Conservation (phyloP, 2,888 invertebrate species). For the Anaspis maculata region DNA sequence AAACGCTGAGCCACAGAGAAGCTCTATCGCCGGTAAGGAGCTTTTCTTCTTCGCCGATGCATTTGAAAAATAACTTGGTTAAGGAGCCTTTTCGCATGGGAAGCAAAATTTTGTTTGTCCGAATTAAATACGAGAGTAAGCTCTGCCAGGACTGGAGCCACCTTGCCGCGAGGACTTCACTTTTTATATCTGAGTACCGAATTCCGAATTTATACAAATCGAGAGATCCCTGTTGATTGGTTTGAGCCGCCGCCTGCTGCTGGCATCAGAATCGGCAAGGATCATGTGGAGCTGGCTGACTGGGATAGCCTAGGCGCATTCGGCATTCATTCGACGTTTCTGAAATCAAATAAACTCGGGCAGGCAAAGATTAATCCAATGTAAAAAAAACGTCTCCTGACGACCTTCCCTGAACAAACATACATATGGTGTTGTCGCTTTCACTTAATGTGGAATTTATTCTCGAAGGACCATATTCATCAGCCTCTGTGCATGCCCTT, state of each 20-base stretch:
- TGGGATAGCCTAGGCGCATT: conserved; percentile 27
- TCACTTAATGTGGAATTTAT: too few relatives aligned
- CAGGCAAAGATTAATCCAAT: conserved; percentile 11
- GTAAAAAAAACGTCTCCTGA: conserved; percentile 11
- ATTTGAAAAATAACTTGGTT: conserved; percentile 4
- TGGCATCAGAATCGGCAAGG: conserved; percentile 10
- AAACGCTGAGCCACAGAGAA: too few relatives aligned
- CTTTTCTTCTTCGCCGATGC: conserved; percentile 2
- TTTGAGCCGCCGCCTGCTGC: conserved; percentile 34
- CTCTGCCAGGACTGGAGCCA: not conserved
- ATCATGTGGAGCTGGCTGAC: too few relatives aligned
- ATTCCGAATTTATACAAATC: too few relatives aligned
- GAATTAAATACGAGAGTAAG: not conserved
- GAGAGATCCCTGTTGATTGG: conserved; percentile 30
- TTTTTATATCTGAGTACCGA: not conserved
- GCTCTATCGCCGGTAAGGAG: too few relatives aligned
- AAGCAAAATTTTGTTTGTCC: conserved; percentile 8
- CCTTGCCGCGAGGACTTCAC: conserved; percentile 15
- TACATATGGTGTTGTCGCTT: too few relatives aligned
- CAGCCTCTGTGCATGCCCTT: too few relatives aligned
- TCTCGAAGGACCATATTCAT: too few relatives aligned
- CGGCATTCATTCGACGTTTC: conserved; percentile 35
- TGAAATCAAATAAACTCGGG: conserved; percentile 22
- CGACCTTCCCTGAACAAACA: conserved; percentile 7
- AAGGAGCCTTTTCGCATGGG: conserved; percentile 4